Base-by-base conservation (phyloP, 2,797 vertebrate species). In the Pteronotus mesoamericanus region DNA sequence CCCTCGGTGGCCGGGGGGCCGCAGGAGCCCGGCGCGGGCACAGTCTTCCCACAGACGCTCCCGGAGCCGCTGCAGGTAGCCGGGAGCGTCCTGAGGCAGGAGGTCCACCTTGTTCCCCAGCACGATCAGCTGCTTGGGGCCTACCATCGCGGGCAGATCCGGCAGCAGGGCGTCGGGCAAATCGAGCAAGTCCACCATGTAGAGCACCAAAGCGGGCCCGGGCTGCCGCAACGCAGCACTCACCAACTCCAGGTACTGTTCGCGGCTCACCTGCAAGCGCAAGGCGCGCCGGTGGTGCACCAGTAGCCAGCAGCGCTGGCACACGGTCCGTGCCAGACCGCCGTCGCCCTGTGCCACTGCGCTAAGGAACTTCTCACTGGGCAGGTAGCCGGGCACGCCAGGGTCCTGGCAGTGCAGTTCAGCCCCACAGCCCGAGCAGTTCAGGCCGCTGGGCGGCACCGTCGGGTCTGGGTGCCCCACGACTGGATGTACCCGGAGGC, bases 91-190 rank as follows among this genome's bases (percentile, higher is more conserved):
- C 0, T 97, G 97, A 0, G 99, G 99, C 46, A 99, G 96, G 84
- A 99, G 91, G 97, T 99, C 99, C 2, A 99, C 96, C 96, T 99
- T 99, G 97, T 99, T 99, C 32, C 99, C 99, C 37, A 99, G 98
- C 69, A 99, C 98, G 1, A 99, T 75, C 26, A 98, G 95, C 3
- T 97, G 79, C 32, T 82, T 95, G 71, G 96, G 91, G 6, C 69
- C 96, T 0, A 98, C 93, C 34, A 99, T 97, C 37, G 96, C 98
- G 0, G 98, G 98, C 32, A 99, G 68, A 26, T 97, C 94, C 0
- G 87, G 92, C 53, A 98, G 78, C 79, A 99, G 95, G 1, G 99
- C 98, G 94, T 99, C 99, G 0, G 99, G 99, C 88, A 99, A 86
- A 95, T 99, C 99, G 10, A 99, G 96, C n/a, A 99, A 94, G 90